These are phyloP conservation scores for Imbricaverruca yamaguchii DNA, from an alignment of 2,888 invertebrate genomes.

Conservation along the genomic window DNA sequence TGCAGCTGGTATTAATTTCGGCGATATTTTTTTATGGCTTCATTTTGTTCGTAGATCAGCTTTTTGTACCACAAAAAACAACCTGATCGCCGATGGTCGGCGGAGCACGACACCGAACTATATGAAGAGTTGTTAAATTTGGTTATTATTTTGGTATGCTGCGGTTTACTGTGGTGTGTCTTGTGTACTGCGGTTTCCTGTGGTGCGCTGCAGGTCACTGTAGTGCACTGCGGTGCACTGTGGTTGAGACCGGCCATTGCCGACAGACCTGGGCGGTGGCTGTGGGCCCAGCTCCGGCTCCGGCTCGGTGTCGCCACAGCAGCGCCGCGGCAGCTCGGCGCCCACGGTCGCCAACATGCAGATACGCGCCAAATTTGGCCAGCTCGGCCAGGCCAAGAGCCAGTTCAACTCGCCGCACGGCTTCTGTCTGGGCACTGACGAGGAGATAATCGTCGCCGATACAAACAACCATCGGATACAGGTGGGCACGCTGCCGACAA, in stretches of 20 bases:
- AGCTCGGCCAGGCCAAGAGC: conserved; percentile 81
- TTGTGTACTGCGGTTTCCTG: no score
- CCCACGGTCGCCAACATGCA: conserved; percentile 72
- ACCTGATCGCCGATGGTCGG: no score
- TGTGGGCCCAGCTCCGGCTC: neutral
- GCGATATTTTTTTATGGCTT: no score
- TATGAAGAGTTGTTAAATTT: no score
- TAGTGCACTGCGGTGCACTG: no score
- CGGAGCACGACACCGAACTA: no score
- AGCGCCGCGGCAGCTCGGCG: conserved; percentile 47
- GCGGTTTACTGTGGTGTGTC: neutral
- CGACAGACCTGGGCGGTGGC: neutral
- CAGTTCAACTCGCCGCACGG: conserved; percentile 97
- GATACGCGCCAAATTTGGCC: conserved; percentile 86
- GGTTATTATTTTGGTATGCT: conserved; percentile 18
- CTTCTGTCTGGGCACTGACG: conserved; percentile 88
- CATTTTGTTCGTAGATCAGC: no score
- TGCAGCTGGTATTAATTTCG: no score
- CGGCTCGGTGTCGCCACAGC: neutral
- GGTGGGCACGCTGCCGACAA: conserved; percentile 42
- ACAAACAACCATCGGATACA: conserved; percentile 95
- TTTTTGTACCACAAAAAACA: no score
- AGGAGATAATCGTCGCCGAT: conserved; percentile 93
- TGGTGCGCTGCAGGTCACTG: no score
- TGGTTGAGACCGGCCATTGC: neutral